Conservation (phyloP, 2,113 vertebrate species). For the Verasper variegatus region DNA sequence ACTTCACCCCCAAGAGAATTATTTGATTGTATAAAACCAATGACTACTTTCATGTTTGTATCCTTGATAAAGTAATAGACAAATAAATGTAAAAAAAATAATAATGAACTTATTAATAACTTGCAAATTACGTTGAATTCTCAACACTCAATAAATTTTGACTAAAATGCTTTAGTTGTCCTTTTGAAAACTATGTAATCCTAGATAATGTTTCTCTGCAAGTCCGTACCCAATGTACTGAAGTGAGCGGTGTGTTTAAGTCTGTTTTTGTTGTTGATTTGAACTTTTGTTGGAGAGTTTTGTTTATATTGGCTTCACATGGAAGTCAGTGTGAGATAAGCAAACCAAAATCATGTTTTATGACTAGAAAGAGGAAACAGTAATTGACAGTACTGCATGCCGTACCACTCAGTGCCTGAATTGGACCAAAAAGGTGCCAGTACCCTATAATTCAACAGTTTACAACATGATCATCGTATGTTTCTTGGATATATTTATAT, state of each 20-base stretch:
- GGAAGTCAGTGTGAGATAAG: not conserved
- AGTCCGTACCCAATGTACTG: not conserved
- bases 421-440: no score
- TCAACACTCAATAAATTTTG: not conserved
- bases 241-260: not conserved
- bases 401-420: not conserved
- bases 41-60: no score
- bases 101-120: no score
- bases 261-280: not conserved
- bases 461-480: no score
- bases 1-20: no score
- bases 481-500: no score
- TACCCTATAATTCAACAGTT: no score
- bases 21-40: no score
- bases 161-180: not conserved
- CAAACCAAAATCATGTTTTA: not conserved
- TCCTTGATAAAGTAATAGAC: no score
- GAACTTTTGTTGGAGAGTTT: not conserved
- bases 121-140: no score
- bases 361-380: not conserved
- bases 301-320: not conserved
- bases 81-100: no score
- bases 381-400: slow-evolving; percentile 3
- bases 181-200: not conserved
- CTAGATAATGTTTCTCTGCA: not conserved